Conservation (phyloP, 2,888 invertebrate genomes). For the Drosophila antonietae region DNA sequence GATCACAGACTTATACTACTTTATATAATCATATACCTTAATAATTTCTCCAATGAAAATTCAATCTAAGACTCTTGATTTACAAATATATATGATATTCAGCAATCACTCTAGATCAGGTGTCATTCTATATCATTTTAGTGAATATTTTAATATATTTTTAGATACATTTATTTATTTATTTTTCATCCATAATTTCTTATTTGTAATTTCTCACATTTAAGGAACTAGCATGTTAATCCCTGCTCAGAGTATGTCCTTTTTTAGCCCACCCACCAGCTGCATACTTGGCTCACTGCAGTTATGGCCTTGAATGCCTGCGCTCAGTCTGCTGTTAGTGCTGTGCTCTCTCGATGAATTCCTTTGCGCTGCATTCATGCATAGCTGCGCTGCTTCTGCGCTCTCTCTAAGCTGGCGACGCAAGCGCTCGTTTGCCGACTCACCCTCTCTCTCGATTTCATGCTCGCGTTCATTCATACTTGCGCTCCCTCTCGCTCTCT, state of each 20-base stretch:
- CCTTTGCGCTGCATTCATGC: conserved; percentile 3
- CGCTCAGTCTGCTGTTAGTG: background rate
- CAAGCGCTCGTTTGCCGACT: background rate
- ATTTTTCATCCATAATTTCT: background rate
- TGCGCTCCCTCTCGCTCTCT: too few species aligned
- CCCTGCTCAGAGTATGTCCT: background rate
- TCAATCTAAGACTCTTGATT: too few species aligned
- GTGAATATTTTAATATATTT: background rate
- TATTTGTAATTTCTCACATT: background rate
- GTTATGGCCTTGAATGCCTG: conserved; percentile 18
- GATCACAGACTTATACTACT: background rate
- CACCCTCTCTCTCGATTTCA: conserved; percentile 4
- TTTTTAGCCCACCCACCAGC: conserved; percentile 8
- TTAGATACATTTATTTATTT: background rate
- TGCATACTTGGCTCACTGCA: conserved; percentile 1
- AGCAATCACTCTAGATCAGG: too few species aligned
- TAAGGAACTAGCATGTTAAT: background rate
- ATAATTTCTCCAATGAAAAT: too few species aligned
- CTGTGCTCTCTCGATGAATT: conserved; percentile 17
- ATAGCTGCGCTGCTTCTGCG: conserved; percentile 5
- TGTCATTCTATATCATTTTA: background rate
- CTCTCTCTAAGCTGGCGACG: conserved; percentile 5
- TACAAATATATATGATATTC: too few species aligned
- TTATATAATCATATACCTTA: too few species aligned
- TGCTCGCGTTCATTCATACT: conserved; percentile 10